phyloP scores from a whole-genome alignment of 2,888 invertebrate genomes.

The Pristionchus maxplancki region DNA sequence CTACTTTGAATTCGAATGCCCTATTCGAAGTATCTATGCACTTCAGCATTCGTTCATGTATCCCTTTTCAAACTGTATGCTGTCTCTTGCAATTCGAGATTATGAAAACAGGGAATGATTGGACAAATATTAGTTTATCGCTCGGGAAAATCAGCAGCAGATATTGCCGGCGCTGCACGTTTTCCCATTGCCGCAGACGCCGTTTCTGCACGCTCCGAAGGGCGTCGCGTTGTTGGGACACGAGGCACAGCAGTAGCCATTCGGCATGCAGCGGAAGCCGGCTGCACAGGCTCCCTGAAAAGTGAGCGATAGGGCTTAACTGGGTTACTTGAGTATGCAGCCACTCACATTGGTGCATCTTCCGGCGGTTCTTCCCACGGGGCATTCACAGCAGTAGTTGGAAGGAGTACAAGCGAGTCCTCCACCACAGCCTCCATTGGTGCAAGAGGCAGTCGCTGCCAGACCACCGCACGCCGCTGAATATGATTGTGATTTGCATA shows the following conservation, averaged over 20 bases:
- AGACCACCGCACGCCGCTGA: constrained; percentile 74
- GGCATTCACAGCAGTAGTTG: constrained; percentile 75
- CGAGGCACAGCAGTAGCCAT: constrained; percentile 73
- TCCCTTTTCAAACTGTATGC: no score
- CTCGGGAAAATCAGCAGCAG: constrained; percentile 69
- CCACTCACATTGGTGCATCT: constrained; percentile 67
- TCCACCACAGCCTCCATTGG: constrained; percentile 60
- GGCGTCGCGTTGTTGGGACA: constrained; percentile 72
- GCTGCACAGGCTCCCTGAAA: constrained; percentile 67
- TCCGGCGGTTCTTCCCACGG: constrained; percentile 70
- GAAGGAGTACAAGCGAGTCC: constrained; percentile 68
- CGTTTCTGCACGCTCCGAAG: constrained; percentile 67
- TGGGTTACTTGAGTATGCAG: neutral
- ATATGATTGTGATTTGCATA: no score
- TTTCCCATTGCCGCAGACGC: constrained; percentile 68
- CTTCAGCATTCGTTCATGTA: no score
- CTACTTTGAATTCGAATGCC: no score
- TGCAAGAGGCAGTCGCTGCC: constrained; percentile 66
- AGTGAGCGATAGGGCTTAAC: neutral
- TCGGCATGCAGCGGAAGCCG: constrained; percentile 70
- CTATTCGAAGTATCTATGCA: no score
- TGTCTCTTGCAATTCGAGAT: no score
- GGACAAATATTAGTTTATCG: no score
- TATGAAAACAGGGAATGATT: no score
- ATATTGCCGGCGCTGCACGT: constrained; percentile 73